Percentiles rank a stretch among this genome's conserved stretches.
Conservation (phyloP, 2,113 vertebrate genomes). For the Nicator chloris region DNA sequence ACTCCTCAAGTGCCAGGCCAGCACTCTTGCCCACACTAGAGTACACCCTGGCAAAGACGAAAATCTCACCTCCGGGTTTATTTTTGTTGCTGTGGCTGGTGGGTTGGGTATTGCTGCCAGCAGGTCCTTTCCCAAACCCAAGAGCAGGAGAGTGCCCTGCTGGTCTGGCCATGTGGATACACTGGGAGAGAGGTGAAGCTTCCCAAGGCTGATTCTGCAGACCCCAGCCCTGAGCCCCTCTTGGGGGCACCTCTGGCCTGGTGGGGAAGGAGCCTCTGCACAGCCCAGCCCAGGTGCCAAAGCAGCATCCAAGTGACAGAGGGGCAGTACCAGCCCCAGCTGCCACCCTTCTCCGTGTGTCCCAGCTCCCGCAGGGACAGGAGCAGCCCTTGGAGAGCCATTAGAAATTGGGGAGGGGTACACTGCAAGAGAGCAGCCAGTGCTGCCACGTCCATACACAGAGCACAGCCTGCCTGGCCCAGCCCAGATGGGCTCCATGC, state of each 20-base stretch:
- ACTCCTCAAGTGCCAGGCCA: not conserved
- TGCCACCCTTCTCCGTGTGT: not conserved
- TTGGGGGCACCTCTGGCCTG: fast-evolving
- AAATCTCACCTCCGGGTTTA: not conserved
- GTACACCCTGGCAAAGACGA: not conserved
- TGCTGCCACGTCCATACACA: not conserved
- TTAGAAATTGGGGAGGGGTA: not conserved
- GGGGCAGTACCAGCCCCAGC: not conserved
- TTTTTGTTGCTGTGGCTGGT: not conserved
- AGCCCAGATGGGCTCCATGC: not conserved
- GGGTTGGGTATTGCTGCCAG: not conserved
- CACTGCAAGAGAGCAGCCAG: not conserved
- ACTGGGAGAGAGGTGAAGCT: not conserved
- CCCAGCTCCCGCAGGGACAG: not conserved
- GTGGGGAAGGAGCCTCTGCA: not conserved
- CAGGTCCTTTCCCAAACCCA: not conserved
- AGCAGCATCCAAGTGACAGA: not conserved
- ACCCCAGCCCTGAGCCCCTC: not conserved
- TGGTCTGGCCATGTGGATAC: not conserved
- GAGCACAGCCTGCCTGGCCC: not conserved
- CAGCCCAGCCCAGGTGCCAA: not conserved
- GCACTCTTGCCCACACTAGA: fast-evolving
- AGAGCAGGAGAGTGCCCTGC: not conserved
- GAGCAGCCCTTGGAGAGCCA: not conserved
- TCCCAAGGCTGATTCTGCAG: not conserved